These are phyloP conservation scores for Rana temporaria DNA, from an alignment of 2,113 vertebrate genomes.

Conservation along the genomic window DNA sequence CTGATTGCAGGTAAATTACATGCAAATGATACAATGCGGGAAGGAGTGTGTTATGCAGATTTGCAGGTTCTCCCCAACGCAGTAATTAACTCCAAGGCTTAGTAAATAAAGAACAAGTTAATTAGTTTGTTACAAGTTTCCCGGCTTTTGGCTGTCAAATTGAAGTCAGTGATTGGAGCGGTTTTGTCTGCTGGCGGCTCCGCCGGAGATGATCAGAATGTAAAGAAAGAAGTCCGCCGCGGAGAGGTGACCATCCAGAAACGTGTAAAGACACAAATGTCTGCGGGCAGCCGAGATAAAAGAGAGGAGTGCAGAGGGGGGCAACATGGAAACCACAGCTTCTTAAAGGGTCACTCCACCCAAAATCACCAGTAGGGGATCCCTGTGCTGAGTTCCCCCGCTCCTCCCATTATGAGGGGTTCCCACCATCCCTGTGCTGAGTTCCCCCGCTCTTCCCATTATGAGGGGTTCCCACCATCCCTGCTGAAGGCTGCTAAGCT, in stretches of 20 bases:
- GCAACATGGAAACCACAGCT: not conserved
- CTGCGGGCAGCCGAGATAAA: not conserved
- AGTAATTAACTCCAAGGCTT: conserved; percentile 47
- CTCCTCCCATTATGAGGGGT: too few relatives aligned
- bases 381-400: too few relatives aligned
- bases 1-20: conserved; percentile 51
- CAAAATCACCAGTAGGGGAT: too few relatives aligned
- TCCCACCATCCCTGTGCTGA: too few relatives aligned
- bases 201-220: conserved; percentile 10
- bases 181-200: conserved; percentile 3
- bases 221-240: not conserved
- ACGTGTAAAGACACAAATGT: not conserved
- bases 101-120: conserved; percentile 42
- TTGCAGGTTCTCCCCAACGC: conserved; percentile 9
- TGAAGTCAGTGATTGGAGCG: conserved; percentile 24
- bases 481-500: too few relatives aligned
- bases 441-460: too few relatives aligned
- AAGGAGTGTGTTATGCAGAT: conserved; percentile 48
- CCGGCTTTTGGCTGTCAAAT: conserved; percentile 39
- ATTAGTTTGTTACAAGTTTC: conserved; percentile 50
- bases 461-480: too few relatives aligned
- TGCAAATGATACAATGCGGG: conserved; percentile 51
- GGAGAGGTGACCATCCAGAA: not conserved
- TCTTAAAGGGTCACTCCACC: too few relatives aligned
- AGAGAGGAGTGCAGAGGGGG: too few relatives aligned